These are phyloP conservation scores for Drosophila mojavensis DNA, from an alignment of 1,140 invertebrate species.

Conservation along the genomic window DNA sequence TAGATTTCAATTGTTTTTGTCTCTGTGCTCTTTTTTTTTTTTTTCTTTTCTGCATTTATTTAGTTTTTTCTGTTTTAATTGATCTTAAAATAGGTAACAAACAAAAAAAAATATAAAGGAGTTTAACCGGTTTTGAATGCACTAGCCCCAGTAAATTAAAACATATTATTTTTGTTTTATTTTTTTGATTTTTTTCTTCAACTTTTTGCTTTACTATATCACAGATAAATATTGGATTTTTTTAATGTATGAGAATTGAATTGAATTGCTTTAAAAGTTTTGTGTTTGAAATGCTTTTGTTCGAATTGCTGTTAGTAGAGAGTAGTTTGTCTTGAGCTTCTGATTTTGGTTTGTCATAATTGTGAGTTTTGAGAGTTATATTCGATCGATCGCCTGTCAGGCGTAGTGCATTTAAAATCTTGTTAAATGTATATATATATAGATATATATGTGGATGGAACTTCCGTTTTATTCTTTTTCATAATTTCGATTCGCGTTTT, in stretches of 20 bases:
- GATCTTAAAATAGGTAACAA: constrained; percentile 57
- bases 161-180: constrained; percentile 8
- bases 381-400: constrained; percentile 56
- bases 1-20: constrained; percentile 66
- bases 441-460: constrained; percentile 33
- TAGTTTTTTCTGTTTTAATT: constrained; percentile 17
- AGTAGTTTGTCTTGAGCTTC: constrained; percentile 47
- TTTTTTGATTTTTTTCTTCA: background rate
- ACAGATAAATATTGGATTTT: constrained; percentile 28
- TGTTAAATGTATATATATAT: constrained; percentile 58
- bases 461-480: constrained; percentile 49
- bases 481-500: constrained; percentile 61
- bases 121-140: constrained; percentile 80
- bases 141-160: constrained; percentile 62
- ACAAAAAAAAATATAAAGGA: constrained; percentile 54
- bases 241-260: constrained; percentile 31
- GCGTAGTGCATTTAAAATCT: constrained; percentile 81
- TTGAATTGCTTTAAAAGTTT: constrained; percentile 28
- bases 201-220: constrained; percentile 20
- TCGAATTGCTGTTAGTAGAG: constrained; percentile 54
- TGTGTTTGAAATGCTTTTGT: constrained; percentile 39
- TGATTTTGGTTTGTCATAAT: constrained; percentile 44
- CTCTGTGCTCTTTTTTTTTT: constrained; percentile 52
- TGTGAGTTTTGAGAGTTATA: constrained; percentile 12
- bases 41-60: constrained; percentile 30